Evolutionary conservation across 2,797 vertebrate genomes (phyloP).

Genomic region (Schizothorax lantsangensis): DNA sequence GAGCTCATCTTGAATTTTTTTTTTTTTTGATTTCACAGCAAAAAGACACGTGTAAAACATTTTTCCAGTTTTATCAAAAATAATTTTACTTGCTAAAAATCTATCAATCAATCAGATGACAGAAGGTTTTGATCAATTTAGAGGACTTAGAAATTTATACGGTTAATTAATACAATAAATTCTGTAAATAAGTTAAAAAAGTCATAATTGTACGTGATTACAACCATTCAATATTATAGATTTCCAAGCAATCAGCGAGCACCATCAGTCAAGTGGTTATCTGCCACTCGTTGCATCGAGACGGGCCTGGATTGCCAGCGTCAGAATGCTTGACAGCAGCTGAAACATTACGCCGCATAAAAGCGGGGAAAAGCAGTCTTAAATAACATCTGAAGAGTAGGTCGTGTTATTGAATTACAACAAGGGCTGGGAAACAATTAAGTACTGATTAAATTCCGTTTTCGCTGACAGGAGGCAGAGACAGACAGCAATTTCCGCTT

Average conservation of each 20-base stretch:
- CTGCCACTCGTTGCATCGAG: slow-evolving; percentile 11
- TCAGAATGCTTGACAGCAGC: slow-evolving; percentile 35
- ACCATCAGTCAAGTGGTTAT: slow-evolving; percentile 25
- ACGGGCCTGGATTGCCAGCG: slow-evolving; percentile 12
- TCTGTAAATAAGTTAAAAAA: not conserved
- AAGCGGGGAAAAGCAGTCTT: slow-evolving; percentile 42
- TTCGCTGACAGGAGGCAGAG: slow-evolving; percentile 55
- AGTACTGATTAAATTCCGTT: slow-evolving; percentile 60
- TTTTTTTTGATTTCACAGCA: no score
- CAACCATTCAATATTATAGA: not conserved
- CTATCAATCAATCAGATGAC: no score
- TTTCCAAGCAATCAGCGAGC: not conserved
- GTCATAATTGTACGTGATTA: not conserved
- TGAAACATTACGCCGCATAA: slow-evolving; percentile 31
- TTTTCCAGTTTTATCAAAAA: no score
- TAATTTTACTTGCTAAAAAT: no score
- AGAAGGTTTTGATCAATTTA: no score
- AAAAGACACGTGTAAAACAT: no score
- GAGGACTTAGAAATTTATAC: no score
- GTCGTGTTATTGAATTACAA: slow-evolving; percentile 62
- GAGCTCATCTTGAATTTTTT: no score
- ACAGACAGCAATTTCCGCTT: slow-evolving; percentile 62
- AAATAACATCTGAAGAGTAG: slow-evolving; percentile 54
- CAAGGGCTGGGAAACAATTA: slow-evolving; percentile 65
- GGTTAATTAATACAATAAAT: no score